A percentile compares a stretch with the other conserved stretches of the same genome.
These are phyloP conservation scores for Lepus timidus DNA, from an alignment of 2,113 vertebrate species.

Conservation along the genomic window DNA sequence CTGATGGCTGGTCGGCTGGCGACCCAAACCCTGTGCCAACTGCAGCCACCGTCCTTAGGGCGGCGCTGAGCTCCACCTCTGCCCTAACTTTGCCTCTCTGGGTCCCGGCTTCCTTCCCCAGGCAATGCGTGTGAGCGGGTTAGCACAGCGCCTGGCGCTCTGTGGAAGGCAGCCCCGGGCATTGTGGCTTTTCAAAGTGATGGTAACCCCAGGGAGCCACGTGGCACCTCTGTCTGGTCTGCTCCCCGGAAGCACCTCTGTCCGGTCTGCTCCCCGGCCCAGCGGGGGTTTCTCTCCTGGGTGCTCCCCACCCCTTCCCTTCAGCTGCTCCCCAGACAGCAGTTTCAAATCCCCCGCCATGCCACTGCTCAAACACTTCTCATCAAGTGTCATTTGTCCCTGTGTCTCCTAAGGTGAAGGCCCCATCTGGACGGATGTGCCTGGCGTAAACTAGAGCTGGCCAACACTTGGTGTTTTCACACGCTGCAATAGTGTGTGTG, in stretches of 20 bases:
- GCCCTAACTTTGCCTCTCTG: not conserved
- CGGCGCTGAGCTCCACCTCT: not conserved
- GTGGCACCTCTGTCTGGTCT: not conserved
- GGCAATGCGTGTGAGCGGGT: rapidly evolving
- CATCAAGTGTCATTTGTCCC: not conserved
- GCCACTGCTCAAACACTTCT: not conserved
- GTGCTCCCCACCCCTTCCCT: not conserved
- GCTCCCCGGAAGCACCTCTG: not conserved
- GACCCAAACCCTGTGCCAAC: not conserved
- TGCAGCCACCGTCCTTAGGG: not conserved
- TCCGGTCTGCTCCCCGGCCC: not conserved
- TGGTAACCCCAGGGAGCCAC: not conserved
- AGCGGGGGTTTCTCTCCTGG: rapidly evolving
- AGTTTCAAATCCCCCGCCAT: not conserved
- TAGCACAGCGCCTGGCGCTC: not conserved
- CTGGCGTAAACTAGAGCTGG: not conserved
- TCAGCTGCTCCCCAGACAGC: rapidly evolving
- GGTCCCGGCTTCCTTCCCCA: not conserved
- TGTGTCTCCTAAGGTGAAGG: not conserved
- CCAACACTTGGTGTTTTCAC: not conserved
- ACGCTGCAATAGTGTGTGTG: too few relatives aligned
- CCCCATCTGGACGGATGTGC: not conserved
- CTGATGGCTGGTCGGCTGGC: not conserved
- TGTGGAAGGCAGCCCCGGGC: not conserved
- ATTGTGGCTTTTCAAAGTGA: not conserved